Conservation (phyloP, 1,140 invertebrate species). For the Drosophila kikkawai region DNA sequence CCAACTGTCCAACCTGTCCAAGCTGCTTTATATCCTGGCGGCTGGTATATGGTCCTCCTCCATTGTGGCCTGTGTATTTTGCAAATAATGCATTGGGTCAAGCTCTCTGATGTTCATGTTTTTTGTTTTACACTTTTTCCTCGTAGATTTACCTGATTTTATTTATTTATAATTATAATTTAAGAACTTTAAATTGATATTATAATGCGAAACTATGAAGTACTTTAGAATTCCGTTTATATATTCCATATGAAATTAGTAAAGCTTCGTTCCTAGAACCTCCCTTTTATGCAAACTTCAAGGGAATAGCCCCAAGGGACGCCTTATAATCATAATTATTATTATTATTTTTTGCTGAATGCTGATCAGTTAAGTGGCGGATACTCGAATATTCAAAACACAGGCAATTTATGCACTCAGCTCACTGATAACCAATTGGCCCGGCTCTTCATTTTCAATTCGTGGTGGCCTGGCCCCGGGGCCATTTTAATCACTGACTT, state of each 20-base stretch:
- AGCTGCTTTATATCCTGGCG: neutral
- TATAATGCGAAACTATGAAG: neutral
- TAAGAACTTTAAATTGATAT: neutral
- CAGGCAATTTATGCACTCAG: conserved; percentile 16
- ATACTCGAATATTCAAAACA: conserved; percentile 9
- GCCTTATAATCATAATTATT: neutral
- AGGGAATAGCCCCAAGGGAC: neutral
- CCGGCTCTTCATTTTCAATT: conserved; percentile 17
- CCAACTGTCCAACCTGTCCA: neutral
- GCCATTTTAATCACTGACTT: conserved; percentile 73
- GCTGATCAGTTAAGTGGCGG: conserved; percentile 15
- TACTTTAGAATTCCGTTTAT: neutral
- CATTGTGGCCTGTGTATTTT: neutral
- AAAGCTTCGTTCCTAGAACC: neutral
- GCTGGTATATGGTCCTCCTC: neutral
- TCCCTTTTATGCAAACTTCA: neutral
- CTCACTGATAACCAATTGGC: conserved; percentile 7
- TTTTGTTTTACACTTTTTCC: no score
- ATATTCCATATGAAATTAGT: neutral
- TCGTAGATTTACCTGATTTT: neutral
- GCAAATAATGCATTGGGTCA: neutral
- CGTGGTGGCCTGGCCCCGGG: conserved; percentile 4
- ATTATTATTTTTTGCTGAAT: conserved; percentile 9
- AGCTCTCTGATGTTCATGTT: no score
- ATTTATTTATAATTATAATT: neutral